phyloP scores from a whole-genome alignment of 2,113 vertebrate genomes.

The Anser cygnoides region DNA sequence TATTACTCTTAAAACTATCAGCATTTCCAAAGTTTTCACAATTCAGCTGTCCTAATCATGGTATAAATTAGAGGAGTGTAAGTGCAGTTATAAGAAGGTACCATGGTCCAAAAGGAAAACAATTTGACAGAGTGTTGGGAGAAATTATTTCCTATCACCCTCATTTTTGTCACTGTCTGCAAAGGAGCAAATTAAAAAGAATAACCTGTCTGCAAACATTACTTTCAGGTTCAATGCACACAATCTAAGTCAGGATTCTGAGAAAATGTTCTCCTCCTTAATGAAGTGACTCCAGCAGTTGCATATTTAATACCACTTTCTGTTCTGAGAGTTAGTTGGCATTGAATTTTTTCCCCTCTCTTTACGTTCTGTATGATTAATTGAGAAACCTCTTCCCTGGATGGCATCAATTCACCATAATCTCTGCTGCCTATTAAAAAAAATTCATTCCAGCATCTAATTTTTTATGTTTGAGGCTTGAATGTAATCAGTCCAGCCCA shows the following conservation, averaged over 20 bases:
- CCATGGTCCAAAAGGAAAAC: background rate
- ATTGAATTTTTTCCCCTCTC: background rate
- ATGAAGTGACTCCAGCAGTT: background rate
- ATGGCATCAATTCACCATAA: conserved; percentile 19
- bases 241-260: background rate
- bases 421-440: conserved; percentile 5
- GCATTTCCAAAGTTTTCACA: background rate
- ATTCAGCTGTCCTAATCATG: background rate
- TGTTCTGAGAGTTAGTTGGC: background rate
- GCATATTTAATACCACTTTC: background rate
- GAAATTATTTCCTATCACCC: background rate
- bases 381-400: background rate
- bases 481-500: conserved; percentile 31
- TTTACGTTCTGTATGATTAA: conserved; percentile 18
- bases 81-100: background rate
- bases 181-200: conserved; percentile 26
- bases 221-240: background rate
- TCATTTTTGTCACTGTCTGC: conserved; percentile 19
- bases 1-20: background rate
- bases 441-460: conserved; percentile 21
- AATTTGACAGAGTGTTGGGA: background rate
- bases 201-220: conserved; percentile 25
- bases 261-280: background rate
- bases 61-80: background rate
- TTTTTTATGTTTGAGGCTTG: conserved; percentile 42